phyloP scores from a whole-genome alignment of 2,888 invertebrate species.

The Lutraria lutraria region DNA sequence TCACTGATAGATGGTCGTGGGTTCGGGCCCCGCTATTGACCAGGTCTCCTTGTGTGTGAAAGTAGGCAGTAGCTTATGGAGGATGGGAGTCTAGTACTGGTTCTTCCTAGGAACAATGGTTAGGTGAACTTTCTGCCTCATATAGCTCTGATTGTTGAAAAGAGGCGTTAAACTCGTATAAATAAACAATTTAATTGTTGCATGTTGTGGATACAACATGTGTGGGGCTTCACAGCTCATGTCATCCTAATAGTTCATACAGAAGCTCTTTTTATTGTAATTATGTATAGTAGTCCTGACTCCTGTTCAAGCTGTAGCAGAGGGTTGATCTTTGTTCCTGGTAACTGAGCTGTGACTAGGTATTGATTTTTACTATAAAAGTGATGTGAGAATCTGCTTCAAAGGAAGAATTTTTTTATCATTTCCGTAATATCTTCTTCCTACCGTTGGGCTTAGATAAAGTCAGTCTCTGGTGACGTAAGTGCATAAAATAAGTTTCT shows the following conservation, averaged over 20 bases:
- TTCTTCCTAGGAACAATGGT: background rate
- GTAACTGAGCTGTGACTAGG: background rate
- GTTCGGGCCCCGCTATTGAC: too few relatives aligned
- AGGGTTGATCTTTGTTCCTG: background rate
- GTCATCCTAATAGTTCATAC: background rate
- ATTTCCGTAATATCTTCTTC: background rate
- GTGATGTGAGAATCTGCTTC: slow-evolving; percentile 5
- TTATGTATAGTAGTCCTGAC: background rate
- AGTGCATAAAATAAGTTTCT: background rate
- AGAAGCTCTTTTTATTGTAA: background rate
- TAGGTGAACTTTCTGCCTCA: background rate
- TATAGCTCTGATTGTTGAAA: background rate
- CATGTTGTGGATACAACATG: background rate
- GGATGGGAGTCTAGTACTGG: background rate
- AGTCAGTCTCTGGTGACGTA: background rate
- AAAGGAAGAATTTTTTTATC: background rate
- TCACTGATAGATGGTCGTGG: too few relatives aligned
- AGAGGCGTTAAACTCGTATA: background rate
- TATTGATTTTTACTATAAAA: background rate
- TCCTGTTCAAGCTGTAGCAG: background rate
- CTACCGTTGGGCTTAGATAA: too few relatives aligned
- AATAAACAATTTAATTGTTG: background rate
- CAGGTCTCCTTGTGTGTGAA: too few relatives aligned
- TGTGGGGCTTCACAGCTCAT: background rate
- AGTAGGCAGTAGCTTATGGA: too few relatives aligned